Base-by-base conservation (phyloP, 2,113 vertebrate species). In the Macroglossus sobrinus region DNA sequence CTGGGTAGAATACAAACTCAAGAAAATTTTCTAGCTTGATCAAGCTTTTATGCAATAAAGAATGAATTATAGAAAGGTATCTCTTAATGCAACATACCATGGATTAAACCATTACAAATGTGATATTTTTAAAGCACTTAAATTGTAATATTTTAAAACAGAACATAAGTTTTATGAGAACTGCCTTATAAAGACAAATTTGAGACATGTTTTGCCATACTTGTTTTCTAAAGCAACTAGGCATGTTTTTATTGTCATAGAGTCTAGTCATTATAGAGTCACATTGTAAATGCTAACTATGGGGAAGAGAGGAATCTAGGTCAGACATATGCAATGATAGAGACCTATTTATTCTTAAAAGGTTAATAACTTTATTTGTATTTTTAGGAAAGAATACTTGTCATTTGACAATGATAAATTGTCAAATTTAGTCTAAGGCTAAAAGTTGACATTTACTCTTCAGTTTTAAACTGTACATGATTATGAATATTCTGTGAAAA, bases 321-420 rank as follows among this genome's bases (percentile, higher is more conserved):
- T 95, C 91, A 96, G 82, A 96, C 91, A 74, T 89, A 38, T 53
- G 7, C 80, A 89, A 2, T 95, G 68, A 57, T 45, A 85, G 6
- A 55, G 74, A 35, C 45, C 43, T 93, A 35, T 81, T 74, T 84
- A 89, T 95, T 85, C 64, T 95, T 63, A 78, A 59, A 93, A 85
- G 47, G 95, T 68, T 98, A 97, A 98, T 97, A 94, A 61, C 0
- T 98, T 53, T 97, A 9, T 97, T 98, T 97, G 76, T 97, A 50
- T 97, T 98, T 98, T 97, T 97, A 99, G 98, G 98, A 98, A 98
- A 97, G 98, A 98, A 69, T 97, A 76, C 98, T 95, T 98, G 94
- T 98, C 97, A 92, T 96, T 98, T 96, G 98, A 97, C 82, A 95
- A 68, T 97, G 97, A 97, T 96, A 98, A 95, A 90, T 97, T 98